These are phyloP conservation scores for Vollenhovia emeryi DNA, from an alignment of 1,140 invertebrate species.

Conservation along the genomic window DNA sequence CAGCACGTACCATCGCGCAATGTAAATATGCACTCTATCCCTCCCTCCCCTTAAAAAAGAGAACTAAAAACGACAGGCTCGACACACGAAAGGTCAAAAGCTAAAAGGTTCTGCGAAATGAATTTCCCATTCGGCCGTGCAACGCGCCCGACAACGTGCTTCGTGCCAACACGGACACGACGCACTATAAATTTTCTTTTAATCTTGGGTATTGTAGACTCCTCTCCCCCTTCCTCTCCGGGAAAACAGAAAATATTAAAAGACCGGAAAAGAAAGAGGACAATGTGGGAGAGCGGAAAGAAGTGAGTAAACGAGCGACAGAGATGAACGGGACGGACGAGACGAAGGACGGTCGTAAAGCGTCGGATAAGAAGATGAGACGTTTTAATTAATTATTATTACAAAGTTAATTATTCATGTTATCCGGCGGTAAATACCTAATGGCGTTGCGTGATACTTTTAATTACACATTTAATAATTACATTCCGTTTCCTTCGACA, in stretches of 20 bases:
- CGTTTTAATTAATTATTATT: constrained; percentile 74
- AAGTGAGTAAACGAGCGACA: constrained; percentile 16
- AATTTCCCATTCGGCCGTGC: constrained; percentile 73
- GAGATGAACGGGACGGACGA: not conserved
- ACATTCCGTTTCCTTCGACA: not conserved
- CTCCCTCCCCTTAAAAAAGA: not conserved
- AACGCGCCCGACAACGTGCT: constrained; percentile 37
- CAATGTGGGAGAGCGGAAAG: constrained; percentile 12
- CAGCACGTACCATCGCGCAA: constrained; percentile 46
- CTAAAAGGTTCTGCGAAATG: constrained; percentile 77
- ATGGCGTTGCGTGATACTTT: not conserved
- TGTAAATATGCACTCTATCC: constrained; percentile 26
- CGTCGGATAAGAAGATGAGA: constrained; percentile 44
- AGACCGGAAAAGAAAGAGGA: constrained; percentile 20
- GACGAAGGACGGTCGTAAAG: constrained; percentile 45
- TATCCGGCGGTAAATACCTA: constrained; percentile 22
- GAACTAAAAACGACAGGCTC: constrained; percentile 32
- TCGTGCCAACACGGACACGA: constrained; percentile 49
- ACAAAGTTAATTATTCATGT: constrained; percentile 69
- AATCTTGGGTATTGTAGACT: constrained; percentile 76
- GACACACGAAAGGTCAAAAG: constrained; percentile 68
- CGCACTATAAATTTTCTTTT: constrained; percentile 81
- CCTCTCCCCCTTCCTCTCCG: not conserved
- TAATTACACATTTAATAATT: constrained; percentile 17
- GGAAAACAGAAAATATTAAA: constrained; percentile 76